Evolutionary conservation across 1,140 invertebrate species (phyloP).

Genomic region (Drosophila willistoni): DNA sequence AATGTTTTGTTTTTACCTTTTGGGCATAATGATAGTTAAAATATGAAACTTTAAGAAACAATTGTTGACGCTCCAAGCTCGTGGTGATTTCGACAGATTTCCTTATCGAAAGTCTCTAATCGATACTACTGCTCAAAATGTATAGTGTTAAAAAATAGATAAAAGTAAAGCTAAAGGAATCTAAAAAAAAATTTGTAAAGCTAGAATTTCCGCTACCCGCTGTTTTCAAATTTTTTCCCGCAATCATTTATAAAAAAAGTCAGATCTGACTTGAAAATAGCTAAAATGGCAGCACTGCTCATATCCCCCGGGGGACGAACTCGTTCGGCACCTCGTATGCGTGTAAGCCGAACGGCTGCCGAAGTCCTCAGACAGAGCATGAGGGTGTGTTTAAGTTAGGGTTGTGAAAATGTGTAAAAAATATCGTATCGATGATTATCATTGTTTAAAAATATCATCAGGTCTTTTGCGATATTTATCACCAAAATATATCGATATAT

Average conservation of each 20-base stretch:
- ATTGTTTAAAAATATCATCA: no score
- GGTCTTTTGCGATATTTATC: no score
- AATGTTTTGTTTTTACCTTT: slow-evolving; percentile 7
- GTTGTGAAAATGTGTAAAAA: no score
- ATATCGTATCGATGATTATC: no score
- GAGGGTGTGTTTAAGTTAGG: no score
- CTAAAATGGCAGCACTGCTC: slow-evolving; percentile 8
- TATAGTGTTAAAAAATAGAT: no score
- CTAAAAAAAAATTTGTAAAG: slow-evolving; percentile 5
- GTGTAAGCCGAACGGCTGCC: no score
- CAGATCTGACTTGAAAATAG: slow-evolving; percentile 5
- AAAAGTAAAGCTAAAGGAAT: background rate
- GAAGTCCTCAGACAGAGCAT: no score
- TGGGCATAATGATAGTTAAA: slow-evolving; percentile 9
- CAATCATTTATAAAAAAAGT: background rate
- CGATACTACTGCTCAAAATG: slow-evolving; percentile 3
- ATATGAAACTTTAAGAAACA: slow-evolving; percentile 9
- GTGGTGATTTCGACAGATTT: slow-evolving; percentile 1
- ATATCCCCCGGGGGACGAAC: no score
- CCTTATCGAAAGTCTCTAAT: slow-evolving; percentile 9
- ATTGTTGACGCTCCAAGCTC: slow-evolving; percentile 8
- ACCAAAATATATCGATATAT: no score
- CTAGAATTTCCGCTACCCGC: slow-evolving; percentile 4
- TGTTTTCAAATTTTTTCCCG: slow-evolving; percentile 1
- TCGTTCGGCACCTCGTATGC: no score